phyloP scores from a whole-genome alignment of 2,888 invertebrate species.

The Subacronicta megacephala region DNA sequence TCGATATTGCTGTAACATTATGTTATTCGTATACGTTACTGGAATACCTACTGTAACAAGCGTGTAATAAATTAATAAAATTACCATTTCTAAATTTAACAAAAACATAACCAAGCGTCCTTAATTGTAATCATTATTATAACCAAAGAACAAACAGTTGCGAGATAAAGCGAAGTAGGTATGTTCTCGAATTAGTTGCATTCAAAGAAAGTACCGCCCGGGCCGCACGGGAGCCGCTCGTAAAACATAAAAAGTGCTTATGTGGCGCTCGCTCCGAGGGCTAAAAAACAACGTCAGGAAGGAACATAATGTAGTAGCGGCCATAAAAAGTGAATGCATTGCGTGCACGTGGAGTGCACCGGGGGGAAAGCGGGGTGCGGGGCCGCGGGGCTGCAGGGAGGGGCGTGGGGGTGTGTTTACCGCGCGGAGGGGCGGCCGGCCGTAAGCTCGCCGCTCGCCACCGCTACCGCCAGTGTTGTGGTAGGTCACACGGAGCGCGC shows the following conservation, averaged over 20 bases:
- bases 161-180: slow-evolving; percentile 54
- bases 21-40: no score
- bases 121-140: slow-evolving; percentile 36
- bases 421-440: slow-evolving; percentile 81
- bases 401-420: slow-evolving; percentile 86
- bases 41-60: no score
- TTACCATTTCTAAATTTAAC: background rate
- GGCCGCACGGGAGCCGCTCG: slow-evolving; percentile 79
- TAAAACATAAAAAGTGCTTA: slow-evolving; percentile 88
- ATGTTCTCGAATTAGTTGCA: slow-evolving; percentile 78
- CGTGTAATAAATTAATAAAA: no score
- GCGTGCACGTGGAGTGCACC: slow-evolving; percentile 86
- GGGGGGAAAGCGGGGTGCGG: slow-evolving; percentile 61
- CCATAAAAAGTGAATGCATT: slow-evolving; percentile 88
- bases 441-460: slow-evolving; percentile 63
- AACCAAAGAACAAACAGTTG: slow-evolving; percentile 49
- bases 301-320: slow-evolving; percentile 87
- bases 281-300: slow-evolving; percentile 84
- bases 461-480: slow-evolving; percentile 89
- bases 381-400: slow-evolving; percentile 62
- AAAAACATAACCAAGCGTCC: slow-evolving; percentile 13
- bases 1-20: no score
- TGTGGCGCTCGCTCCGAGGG: slow-evolving; percentile 82
- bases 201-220: slow-evolving; percentile 78
- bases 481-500: slow-evolving; percentile 89